A percentile compares a stretch with the other conserved stretches of the same genome.
phyloP scores from a whole-genome alignment of 2,888 invertebrate species.

The Crossocerus cetratus region DNA sequence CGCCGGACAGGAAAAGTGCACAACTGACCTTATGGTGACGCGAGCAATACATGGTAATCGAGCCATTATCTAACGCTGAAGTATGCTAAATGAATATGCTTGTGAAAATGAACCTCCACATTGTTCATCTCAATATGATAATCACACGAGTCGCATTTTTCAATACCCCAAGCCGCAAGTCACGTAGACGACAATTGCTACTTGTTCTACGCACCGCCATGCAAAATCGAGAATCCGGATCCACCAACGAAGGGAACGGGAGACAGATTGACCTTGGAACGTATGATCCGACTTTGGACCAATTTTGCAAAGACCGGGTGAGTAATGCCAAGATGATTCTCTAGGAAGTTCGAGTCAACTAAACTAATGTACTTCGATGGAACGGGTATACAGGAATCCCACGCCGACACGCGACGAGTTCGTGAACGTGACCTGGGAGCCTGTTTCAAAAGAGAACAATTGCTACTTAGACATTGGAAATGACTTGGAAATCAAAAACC shows the following conservation, averaged over 20 bases:
- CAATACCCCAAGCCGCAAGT: slow-evolving; percentile 76
- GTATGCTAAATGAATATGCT: not conserved
- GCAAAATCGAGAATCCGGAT: slow-evolving; percentile 27
- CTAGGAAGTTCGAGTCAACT: too few relatives aligned
- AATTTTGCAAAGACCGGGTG: slow-evolving; percentile 70
- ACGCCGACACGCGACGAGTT: slow-evolving; percentile 55
- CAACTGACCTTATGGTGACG: not conserved
- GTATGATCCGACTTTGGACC: slow-evolving; percentile 65
- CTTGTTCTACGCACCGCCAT: slow-evolving; percentile 76
- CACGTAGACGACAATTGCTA: slow-evolving; percentile 83
- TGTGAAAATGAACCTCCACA: not conserved
- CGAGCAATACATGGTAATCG: slow-evolving; percentile 1
- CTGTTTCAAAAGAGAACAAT: slow-evolving; percentile 42
- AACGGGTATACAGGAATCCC: slow-evolving; percentile 56
- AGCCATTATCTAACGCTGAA: too few relatives aligned
- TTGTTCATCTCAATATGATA: not conserved
- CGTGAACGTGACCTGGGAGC: slow-evolving; percentile 56
- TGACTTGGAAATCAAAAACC: slow-evolving; percentile 26
- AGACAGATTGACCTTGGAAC: slow-evolving; percentile 58
- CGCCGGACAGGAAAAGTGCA: slow-evolving; percentile 34
- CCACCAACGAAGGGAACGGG: slow-evolving; percentile 51
- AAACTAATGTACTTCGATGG: too few relatives aligned
- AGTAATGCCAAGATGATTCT: not conserved
- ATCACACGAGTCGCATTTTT: too few relatives aligned
- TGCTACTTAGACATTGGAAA: slow-evolving; percentile 60